Base-by-base conservation (phyloP, 2,888 invertebrate species). In the Tinea semifulvella region DNA sequence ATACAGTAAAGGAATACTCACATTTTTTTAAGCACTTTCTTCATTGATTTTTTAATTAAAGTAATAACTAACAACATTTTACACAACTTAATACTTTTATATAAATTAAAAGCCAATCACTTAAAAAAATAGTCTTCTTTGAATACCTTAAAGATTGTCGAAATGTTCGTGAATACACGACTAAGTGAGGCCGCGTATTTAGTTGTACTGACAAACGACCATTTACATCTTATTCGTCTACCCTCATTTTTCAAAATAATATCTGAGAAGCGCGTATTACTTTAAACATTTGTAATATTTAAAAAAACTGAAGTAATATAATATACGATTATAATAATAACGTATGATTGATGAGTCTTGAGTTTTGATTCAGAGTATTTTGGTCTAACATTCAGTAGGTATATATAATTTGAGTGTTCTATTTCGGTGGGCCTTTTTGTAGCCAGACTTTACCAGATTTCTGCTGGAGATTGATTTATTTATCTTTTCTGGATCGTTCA, bases 1-100 rank as follows among this genome's bases (percentile, higher is more conserved):
- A n/a, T n/a, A n/a, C n/a, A n/a, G n/a, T n/a, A n/a, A n/a, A n/a
- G n/a, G n/a, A 42, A 39, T 54, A 69, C 75, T 75, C 49, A 75
- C 75, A 72, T 59, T 54, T 58, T 65, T 27, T 47, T 62, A 19
- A 73, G 48, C 7, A 73, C 46, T 50, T 64, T 64, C 53, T 68
- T 63, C 45, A 73, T 58, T 6, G 63, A 61, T 44, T 53, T 47
- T 55, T 67, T 63, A 22, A 76, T 54, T 26, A 56, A 49, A 38
- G 49, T 52, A 36, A 67, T 46, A 46, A 67, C 45, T 19, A 56
- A 51, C 48, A 60, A 54, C 47, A 46, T 31, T n/a, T 2, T 14
- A 31, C 31, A 7, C 2, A n/a, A 31, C 31, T 31, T 7, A 2
- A n/a, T 31, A n/a, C n/a, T n/a, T n/a, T n/a, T n/a, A n/a, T n/a